phyloP scores from a whole-genome alignment of 35 echinoderm and acorn worm species.

The Ptychodera flava region DNA sequence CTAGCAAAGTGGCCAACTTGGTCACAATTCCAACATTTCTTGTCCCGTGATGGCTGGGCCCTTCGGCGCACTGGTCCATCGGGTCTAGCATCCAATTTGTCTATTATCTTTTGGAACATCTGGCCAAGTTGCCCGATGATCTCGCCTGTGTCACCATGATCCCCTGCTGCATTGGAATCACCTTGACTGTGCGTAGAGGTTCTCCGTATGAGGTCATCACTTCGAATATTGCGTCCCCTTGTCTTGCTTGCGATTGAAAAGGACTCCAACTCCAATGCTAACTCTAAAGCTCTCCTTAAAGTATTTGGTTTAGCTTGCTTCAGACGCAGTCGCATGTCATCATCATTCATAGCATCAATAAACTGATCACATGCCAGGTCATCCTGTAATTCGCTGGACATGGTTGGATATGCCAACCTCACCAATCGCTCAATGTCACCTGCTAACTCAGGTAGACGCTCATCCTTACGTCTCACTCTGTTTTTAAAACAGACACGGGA shows the following conservation, averaged over 20 bases:
- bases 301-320: constrained; percentile 10
- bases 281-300: not conserved
- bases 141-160: not conserved
- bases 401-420: constrained; percentile 5
- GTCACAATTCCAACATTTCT: not conserved
- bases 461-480: constrained; percentile 6
- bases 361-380: constrained; percentile 12
- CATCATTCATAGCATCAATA: constrained; percentile 23
- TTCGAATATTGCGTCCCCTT: not conserved
- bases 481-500: constrained; percentile 9
- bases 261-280: not conserved
- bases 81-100: too few relatives aligned
- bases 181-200: not conserved
- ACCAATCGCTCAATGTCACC: constrained; percentile 10
- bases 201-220: too few relatives aligned
- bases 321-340: constrained; percentile 3
- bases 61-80: not conserved
- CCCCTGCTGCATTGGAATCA: not conserved
- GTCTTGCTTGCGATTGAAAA: not conserved
- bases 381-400: not conserved
- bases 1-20: not conserved
- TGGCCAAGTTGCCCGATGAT: not conserved
- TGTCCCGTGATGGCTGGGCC: not conserved
- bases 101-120: not conserved
- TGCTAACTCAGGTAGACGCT: constrained; percentile 40